Conservation (phyloP, 2,888 invertebrate species). For the Trachelus troglodyta region DNA sequence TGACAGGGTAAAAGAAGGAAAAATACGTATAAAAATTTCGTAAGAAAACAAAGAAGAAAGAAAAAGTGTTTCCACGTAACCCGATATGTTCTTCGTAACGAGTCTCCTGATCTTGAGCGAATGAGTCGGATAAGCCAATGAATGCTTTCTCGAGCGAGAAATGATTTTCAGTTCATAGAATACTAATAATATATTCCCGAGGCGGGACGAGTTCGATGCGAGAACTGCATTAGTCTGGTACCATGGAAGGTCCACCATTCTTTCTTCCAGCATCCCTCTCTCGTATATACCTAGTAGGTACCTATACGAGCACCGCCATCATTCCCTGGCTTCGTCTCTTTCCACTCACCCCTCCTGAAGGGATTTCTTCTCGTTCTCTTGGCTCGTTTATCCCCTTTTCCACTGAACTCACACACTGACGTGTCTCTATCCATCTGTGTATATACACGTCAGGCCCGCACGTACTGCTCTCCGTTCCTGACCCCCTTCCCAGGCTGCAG, state of each 20-base stretch:
- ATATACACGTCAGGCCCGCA: slow-evolving; percentile 19
- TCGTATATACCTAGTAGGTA: not conserved
- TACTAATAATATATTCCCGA: slow-evolving; percentile 17
- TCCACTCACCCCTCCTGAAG: slow-evolving; percentile 13
- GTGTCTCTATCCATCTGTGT: slow-evolving; percentile 10
- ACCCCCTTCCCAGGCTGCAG: slow-evolving; percentile 30
- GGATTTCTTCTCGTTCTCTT: slow-evolving; percentile 3
- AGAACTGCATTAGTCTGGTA: slow-evolving; percentile 19
- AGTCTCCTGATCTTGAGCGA: not conserved
- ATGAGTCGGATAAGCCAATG: not conserved
- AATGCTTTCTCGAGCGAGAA: slow-evolving; percentile 1
- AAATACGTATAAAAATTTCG: not conserved
- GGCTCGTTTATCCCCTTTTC: slow-evolving; percentile 16
- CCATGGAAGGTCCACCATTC: not conserved
- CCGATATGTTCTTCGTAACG: not conserved
- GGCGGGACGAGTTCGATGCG: slow-evolving; percentile 19
- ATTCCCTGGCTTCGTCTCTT: slow-evolving; percentile 7
- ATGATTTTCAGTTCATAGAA: slow-evolving; percentile 16
- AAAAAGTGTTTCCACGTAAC: not conserved
- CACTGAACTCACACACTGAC: slow-evolving; percentile 12
- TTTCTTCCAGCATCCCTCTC: slow-evolving; percentile 14
- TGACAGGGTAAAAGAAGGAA: not conserved
- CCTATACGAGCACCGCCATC: not conserved
- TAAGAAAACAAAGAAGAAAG: not conserved
- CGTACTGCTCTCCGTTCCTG: slow-evolving; percentile 30